phyloP scores from a whole-genome alignment of 1,140 invertebrate genomes.

The Chironomus tepperi region DNA sequence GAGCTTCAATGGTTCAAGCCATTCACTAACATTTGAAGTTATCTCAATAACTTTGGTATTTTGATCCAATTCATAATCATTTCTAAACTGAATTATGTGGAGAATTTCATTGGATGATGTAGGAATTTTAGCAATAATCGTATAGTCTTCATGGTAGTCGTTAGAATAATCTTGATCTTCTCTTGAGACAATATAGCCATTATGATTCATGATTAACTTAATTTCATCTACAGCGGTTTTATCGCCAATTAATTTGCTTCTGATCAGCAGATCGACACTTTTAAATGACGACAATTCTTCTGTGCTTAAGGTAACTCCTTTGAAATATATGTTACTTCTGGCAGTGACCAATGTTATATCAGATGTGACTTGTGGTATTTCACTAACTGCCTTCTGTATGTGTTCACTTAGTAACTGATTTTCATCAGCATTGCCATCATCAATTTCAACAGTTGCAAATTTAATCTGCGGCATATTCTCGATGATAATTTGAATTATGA shows the following conservation, averaged over 20 bases:
- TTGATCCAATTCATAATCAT: constrained; percentile 28
- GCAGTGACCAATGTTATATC: constrained; percentile 42
- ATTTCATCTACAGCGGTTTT: constrained; percentile 32
- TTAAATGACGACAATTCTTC: constrained; percentile 49
- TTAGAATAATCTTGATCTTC: constrained; percentile 33
- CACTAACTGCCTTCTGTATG: constrained; percentile 47
- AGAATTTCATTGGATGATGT: constrained; percentile 30
- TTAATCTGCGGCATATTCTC: constrained; percentile 64
- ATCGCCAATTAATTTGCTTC: constrained; percentile 36
- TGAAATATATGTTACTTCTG: constrained; percentile 42
- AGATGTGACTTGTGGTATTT: constrained; percentile 48
- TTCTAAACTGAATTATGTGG: constrained; percentile 35
- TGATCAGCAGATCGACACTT: constrained; percentile 48
- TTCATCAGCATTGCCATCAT: constrained; percentile 38
- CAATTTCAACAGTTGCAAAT: constrained; percentile 56
- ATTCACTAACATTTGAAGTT: constrained; percentile 34
- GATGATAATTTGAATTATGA: constrained; percentile 56
- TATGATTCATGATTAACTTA: constrained; percentile 34
- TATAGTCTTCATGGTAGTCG: constrained; percentile 29
- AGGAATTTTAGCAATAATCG: constrained; percentile 34
- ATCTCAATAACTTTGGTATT: constrained; percentile 32
- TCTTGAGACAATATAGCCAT: constrained; percentile 44
- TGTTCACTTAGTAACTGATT: constrained; percentile 39
- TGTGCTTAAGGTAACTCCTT: constrained; percentile 49
- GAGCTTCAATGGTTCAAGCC: constrained; percentile 46